A percentile compares a stretch with the other conserved stretches of the same genome.
Conservation (phyloP, 2,888 invertebrate genomes). For the Leucania comma region DNA sequence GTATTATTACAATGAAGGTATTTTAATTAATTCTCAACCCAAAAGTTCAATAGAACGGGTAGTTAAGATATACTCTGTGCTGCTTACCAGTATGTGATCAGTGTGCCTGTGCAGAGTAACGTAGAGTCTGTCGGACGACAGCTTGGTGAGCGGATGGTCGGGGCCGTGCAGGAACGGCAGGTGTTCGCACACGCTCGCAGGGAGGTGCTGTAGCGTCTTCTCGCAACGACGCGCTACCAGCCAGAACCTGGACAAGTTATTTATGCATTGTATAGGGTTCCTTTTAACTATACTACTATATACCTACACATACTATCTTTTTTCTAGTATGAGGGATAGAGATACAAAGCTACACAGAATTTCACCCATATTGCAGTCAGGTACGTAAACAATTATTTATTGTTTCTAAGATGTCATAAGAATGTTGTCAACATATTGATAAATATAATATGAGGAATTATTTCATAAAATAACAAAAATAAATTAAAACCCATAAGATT, state of each 20-base stretch:
- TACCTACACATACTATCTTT: neutral
- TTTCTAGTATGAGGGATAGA: neutral
- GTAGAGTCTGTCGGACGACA: slow-evolving; percentile 95
- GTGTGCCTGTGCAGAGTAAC: slow-evolving; percentile 96
- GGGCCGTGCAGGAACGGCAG: slow-evolving; percentile 95
- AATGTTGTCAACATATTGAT: too few relatives aligned
- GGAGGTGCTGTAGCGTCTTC: slow-evolving; percentile 98
- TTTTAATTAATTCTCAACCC: neutral
- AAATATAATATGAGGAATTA: too few relatives aligned
- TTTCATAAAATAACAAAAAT: too few relatives aligned
- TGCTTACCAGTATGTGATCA: slow-evolving; percentile 94
- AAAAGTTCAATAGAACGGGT: neutral
- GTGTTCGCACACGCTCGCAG: slow-evolving; percentile 96
- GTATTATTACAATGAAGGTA: too few relatives aligned
- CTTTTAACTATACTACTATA: neutral
- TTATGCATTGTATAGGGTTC: neutral
- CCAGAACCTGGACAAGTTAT: slow-evolving; percentile 93
- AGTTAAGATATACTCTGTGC: too few relatives aligned
- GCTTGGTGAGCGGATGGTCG: slow-evolving; percentile 94
- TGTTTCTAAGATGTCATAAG: too few relatives aligned
- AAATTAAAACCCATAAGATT: neutral
- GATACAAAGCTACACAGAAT: neutral
- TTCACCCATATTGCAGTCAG: too few relatives aligned
- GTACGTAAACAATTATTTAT: too few relatives aligned
- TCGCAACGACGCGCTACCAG: slow-evolving; percentile 97